A percentile compares a stretch with the other conserved stretches of the same genome.
These are phyloP conservation scores for Dromococcyx pavoninus DNA, from an alignment of 2,797 vertebrate species.

Conservation along the genomic window DNA sequence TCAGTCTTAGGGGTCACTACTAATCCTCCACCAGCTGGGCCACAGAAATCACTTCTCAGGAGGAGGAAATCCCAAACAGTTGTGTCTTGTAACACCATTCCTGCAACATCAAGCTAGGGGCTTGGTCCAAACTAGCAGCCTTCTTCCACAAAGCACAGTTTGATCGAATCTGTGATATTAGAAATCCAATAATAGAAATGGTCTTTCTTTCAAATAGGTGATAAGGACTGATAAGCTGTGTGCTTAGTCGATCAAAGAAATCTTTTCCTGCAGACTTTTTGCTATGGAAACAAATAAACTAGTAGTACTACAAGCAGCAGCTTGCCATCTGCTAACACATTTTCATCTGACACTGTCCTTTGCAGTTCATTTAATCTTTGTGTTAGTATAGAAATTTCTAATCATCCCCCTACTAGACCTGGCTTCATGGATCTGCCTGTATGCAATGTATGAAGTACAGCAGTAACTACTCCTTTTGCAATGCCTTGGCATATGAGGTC, in stretches of 20 bases:
- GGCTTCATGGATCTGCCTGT: background rate
- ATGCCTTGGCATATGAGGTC: background rate
- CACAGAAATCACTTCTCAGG: background rate
- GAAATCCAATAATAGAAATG: background rate
- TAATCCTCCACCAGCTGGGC: background rate
- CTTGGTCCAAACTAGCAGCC: background rate
- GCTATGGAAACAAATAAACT: background rate
- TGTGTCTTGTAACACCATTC: background rate
- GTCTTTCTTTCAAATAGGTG: background rate
- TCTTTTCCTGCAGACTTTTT: background rate
- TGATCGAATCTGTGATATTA: background rate
- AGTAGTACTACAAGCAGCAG: background rate
- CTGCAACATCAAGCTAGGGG: background rate
- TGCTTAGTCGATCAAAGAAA: background rate
- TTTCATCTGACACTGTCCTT: background rate
- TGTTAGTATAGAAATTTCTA: background rate
- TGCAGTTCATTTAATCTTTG: background rate
- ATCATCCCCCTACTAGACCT: background rate
- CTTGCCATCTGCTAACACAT: background rate
- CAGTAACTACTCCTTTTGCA: background rate
- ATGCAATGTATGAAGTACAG: background rate
- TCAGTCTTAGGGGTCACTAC: background rate
- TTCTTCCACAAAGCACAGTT: background rate
- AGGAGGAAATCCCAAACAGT: background rate
- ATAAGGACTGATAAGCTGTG: background rate